phyloP scores from a whole-genome alignment of 1,140 invertebrate species.

The Nixonia krombeini region DNA sequence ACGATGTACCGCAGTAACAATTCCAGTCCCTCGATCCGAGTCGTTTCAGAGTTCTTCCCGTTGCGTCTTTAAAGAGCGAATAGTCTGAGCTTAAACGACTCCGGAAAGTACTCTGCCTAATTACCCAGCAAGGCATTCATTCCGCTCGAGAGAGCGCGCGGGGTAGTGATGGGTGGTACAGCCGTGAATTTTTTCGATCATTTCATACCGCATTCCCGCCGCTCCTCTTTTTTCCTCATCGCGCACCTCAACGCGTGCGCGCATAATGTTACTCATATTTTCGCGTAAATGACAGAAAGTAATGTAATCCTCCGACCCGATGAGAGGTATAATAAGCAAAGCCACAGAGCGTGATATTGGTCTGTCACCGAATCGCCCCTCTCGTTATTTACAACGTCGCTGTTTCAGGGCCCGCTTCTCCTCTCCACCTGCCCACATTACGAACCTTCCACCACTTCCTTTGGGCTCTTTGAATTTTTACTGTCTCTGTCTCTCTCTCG shows the following conservation, averaged over 20 bases:
- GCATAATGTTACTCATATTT: constrained; percentile 2
- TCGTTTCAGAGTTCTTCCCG: constrained; percentile 6
- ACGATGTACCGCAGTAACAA: not conserved
- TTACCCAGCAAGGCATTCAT: constrained; percentile 70
- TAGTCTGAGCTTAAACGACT: constrained; percentile 65
- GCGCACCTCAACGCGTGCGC: not conserved
- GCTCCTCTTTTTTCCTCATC: constrained; percentile 20
- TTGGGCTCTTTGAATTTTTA: not conserved
- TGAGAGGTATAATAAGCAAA: constrained; percentile 57
- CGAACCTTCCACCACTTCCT: constrained; percentile 22
- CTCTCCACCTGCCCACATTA: constrained; percentile 19
- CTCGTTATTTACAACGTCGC: constrained; percentile 35
- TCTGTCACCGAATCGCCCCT: constrained; percentile 52
- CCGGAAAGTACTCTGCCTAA: constrained; percentile 70
- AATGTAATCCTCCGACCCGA: constrained; percentile 24
- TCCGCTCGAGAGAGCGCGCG: constrained; percentile 48
- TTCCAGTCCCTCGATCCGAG: constrained; percentile 8
- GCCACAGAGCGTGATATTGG: constrained; percentile 62
- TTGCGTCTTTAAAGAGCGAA: constrained; percentile 35
- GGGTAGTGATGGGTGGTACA: constrained; percentile 26
- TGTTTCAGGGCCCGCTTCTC: constrained; percentile 12
- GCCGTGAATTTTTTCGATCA: constrained; percentile 10
- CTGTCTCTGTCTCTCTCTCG: not conserved
- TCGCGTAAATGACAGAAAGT: constrained; percentile 11
- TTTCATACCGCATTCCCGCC: not conserved